Percentiles rank a stretch among this genome's conserved stretches.
These are phyloP conservation scores for Hylomyscus alleni DNA, from an alignment of 2,797 vertebrate species.

Conservation along the genomic window DNA sequence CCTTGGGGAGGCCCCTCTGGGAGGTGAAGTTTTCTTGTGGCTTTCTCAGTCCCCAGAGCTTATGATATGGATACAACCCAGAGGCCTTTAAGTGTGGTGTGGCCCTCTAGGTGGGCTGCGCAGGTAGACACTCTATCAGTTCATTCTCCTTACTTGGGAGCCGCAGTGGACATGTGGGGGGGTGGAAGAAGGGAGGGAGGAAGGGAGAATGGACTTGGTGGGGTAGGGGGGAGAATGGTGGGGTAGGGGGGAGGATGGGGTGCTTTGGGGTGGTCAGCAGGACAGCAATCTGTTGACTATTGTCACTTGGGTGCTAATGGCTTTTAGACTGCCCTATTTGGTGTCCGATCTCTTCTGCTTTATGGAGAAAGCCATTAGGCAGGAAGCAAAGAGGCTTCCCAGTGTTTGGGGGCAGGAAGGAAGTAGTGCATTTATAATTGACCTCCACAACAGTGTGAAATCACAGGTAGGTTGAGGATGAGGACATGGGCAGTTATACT, in stretches of 20 bases:
- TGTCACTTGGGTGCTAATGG: neutral
- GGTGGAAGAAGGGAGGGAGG: too few relatives aligned
- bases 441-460: neutral
- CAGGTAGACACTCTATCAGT: neutral
- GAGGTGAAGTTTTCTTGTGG: neutral
- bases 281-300: too few relatives aligned
- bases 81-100: neutral
- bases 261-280: neutral
- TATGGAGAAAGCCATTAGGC: neutral
- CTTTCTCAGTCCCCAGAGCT: neutral
- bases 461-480: neutral
- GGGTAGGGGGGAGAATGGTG: neutral
- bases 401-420: neutral
- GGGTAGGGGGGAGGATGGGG: neutral
- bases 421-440: neutral
- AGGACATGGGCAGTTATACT: neutral
- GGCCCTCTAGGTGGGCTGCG: neutral
- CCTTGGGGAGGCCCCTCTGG: neutral
- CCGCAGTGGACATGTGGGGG: neutral
- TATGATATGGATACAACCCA: neutral
- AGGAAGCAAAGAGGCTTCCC: neutral
- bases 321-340: neutral
- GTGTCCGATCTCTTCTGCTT: neutral
- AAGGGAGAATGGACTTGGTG: neutral
- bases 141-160: neutral